Base-by-base conservation (phyloP, 2,797 vertebrate species). In the Anguilla marmorata region DNA sequence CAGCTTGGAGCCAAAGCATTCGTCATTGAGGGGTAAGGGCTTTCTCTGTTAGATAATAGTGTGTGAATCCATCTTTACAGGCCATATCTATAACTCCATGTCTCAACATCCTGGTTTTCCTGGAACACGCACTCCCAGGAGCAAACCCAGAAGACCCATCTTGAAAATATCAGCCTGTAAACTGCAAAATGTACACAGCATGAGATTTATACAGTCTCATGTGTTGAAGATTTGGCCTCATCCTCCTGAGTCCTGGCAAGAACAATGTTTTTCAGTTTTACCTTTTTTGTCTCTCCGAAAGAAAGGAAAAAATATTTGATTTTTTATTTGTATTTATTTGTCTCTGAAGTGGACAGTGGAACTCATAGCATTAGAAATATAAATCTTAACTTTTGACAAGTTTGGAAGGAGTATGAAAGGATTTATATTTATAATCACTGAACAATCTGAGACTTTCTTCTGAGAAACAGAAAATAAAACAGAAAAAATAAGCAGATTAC, bases 41-140 rank as follows among this genome's bases (percentile, higher is more conserved):
- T 74, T 72, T 74, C 66, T 76, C 66, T 16, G 69, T 54, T 74
- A 72, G 50, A 45, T 86, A 74, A 86, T 63, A 56, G 85, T 54
- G 45, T 50, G 60, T 37, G 48, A 50, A 72, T 7, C 63, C 33
- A 82, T 66, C 56, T 82, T 72, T 86, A 60, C 85, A 63, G 84
- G 27, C 52, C 37, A 58, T 86, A n/a, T 37, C 48, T 89, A 69
- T 27, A 21, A 63, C 56, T 30, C 63, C 41, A 5, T 7, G 72
- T 48, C 56, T 85, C 84, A 84, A 87, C 85, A 41, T 86, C 80
- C 84, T n/a, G 41, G 74, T 58, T 86, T 87, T 86, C 86, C 84
- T 83, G 79, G 74, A 85, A 86, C 84, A 86, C 14, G 60, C 82
- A 79, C 45, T 80, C 83, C 72, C 86, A 52, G 45, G 52, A 56